Percentiles rank a stretch among this genome's conserved stretches.
Conservation (phyloP, 2,113 vertebrate species). For the Pitta sordida region DNA sequence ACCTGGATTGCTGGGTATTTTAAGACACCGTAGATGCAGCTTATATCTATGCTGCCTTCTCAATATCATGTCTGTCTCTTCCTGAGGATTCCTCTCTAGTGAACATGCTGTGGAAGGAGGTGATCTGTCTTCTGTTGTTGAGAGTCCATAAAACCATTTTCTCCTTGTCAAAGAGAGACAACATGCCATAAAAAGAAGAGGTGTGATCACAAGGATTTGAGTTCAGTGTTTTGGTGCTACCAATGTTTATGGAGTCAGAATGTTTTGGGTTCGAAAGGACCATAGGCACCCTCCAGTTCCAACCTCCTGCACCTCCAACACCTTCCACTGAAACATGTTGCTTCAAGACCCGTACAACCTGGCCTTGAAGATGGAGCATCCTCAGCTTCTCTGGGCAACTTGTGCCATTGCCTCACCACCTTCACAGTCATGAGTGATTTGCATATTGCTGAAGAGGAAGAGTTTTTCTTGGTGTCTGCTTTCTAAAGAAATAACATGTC, state of each 20-base stretch:
- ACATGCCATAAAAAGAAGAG: background rate
- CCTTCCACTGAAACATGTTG: background rate
- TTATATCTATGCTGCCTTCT: background rate
- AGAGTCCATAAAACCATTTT: background rate
- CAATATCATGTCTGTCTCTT: background rate
- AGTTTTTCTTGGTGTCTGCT: background rate
- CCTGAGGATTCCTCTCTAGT: background rate
- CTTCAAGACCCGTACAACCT: fast-evolving
- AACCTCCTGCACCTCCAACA: background rate
- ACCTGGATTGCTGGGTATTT: background rate
- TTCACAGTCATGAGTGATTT: background rate
- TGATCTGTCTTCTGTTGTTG: background rate
- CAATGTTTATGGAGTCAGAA: background rate
- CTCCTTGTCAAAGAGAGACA: background rate
- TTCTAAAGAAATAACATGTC: background rate
- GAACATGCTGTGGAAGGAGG: background rate
- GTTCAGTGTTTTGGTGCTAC: background rate
- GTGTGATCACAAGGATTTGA: background rate
- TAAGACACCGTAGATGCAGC: fast-evolving
- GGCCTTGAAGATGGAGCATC: background rate
- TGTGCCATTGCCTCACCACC: fast-evolving
- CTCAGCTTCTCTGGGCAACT: too few species aligned
- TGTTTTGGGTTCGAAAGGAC: background rate
- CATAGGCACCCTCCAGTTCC: background rate
- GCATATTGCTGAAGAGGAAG: background rate